These are phyloP conservation scores for Nomada ferruginata DNA, from an alignment of 2,888 invertebrate species.

Conservation along the genomic window DNA sequence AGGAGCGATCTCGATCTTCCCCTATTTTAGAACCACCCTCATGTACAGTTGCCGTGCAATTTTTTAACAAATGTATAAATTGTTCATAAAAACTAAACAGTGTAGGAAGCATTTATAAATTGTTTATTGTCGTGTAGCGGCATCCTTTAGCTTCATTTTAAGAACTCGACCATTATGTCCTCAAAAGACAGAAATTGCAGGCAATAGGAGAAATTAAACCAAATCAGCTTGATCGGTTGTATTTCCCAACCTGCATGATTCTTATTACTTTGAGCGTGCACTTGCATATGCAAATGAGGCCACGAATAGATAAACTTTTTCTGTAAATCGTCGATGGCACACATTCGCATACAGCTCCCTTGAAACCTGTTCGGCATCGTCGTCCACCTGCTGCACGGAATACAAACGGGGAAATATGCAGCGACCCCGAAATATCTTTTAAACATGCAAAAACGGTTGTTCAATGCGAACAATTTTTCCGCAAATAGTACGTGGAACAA, in stretches of 20 bases:
- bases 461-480: neutral
- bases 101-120: too few species aligned
- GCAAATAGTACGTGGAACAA: neutral
- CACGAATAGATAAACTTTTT: constrained; percentile 27
- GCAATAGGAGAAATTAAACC: too few species aligned
- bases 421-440: constrained; percentile 1
- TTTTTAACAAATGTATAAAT: too few species aligned
- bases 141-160: too few species aligned
- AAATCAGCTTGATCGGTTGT: neutral
- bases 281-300: constrained; percentile 32
- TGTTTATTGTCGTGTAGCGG: too few species aligned
- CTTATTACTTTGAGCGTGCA: neutral
- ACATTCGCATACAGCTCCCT: constrained; percentile 30
- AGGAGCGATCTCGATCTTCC: too few species aligned
- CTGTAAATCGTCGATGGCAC: constrained; percentile 41
- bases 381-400: neutral
- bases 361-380: constrained; percentile 22
- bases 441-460: neutral
- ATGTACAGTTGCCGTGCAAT: too few species aligned
- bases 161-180: neutral
- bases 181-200: too few species aligned
- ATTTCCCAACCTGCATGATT: too few species aligned
- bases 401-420: constrained; percentile 7
- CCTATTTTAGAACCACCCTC: too few species aligned
- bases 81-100: too few species aligned